These are phyloP conservation scores for Ammodytes marinus DNA, from an alignment of 2,113 vertebrate species.

Conservation along the genomic window DNA sequence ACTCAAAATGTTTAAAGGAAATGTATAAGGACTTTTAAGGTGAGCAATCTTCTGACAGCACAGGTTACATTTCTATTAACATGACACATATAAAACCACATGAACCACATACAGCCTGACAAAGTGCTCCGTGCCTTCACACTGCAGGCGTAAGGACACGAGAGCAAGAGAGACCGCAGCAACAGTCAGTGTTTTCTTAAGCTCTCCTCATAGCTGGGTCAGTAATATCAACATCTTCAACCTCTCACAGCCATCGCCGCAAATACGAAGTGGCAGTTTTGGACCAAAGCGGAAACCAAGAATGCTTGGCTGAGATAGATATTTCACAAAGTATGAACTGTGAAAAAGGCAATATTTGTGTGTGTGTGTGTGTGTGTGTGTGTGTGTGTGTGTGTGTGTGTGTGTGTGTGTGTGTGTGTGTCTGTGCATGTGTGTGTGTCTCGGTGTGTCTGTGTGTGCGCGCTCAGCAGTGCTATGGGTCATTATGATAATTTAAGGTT, in stretches of 20 bases:
- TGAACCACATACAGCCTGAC: constrained; percentile 36
- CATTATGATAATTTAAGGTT: constrained; percentile 73
- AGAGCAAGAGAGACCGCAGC: constrained; percentile 36
- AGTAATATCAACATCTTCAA: constrained; percentile 30
- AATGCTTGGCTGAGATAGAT: constrained; percentile 68
- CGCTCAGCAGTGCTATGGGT: constrained; percentile 32
- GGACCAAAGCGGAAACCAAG: constrained; percentile 59
- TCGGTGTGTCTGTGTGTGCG: constrained; percentile 29
- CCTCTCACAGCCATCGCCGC: constrained; percentile 57
- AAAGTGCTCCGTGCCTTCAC: constrained; percentile 42
- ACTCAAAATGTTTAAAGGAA: constrained; percentile 13
- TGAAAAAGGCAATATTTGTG: constrained; percentile 50
- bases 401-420: constrained; percentile 25
- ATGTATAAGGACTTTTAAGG: constrained; percentile 4
- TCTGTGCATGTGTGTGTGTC: constrained; percentile 15
- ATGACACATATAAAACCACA: constrained; percentile 46
- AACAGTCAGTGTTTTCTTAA: constrained; percentile 39
- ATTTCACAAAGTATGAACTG: constrained; percentile 63
- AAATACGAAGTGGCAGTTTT: constrained; percentile 69
- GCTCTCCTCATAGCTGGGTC: constrained; percentile 4
- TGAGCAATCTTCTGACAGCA: neutral
- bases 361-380: constrained; percentile 20
- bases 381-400: constrained; percentile 16
- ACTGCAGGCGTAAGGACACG: constrained; percentile 11
- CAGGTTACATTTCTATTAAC: constrained; percentile 46